These are phyloP conservation scores for Furnarius figulus DNA, from an alignment of 2,113 vertebrate species.

Conservation along the genomic window DNA sequence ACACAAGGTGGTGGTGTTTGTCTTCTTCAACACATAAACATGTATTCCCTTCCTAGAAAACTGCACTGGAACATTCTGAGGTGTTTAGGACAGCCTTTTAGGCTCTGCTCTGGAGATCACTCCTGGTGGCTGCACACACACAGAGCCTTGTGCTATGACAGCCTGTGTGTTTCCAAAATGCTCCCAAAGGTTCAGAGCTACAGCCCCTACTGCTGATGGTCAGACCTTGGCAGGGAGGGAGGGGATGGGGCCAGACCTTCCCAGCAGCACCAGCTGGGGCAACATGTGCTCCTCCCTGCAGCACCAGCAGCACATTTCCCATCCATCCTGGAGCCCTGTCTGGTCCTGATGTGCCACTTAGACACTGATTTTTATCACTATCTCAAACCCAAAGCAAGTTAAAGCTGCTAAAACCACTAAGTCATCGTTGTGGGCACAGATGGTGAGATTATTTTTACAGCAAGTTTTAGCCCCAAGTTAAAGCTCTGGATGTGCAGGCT, in stretches of 20 bases:
- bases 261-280: neutral
- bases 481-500: neutral
- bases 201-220: neutral
- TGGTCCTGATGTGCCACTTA: neutral
- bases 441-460: conserved; percentile 58
- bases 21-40: neutral
- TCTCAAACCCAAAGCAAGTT: neutral
- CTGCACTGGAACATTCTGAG: neutral
- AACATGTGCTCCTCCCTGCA: rapidly evolving
- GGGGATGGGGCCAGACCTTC: neutral
- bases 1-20: neutral
- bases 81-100: neutral
- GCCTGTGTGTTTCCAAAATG: neutral
- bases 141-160: neutral
- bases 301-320: neutral
- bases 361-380: neutral
- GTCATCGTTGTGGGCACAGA: conserved; percentile 9
- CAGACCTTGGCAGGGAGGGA: neutral
- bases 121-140: neutral
- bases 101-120: neutral
- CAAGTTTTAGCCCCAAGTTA: neutral
- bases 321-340: rapidly evolving
- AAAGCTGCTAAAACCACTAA: neutral
- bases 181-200: neutral
- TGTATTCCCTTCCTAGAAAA: neutral